Conservation (phyloP, 2,797 vertebrate species). For the Numenius phaeopus region DNA sequence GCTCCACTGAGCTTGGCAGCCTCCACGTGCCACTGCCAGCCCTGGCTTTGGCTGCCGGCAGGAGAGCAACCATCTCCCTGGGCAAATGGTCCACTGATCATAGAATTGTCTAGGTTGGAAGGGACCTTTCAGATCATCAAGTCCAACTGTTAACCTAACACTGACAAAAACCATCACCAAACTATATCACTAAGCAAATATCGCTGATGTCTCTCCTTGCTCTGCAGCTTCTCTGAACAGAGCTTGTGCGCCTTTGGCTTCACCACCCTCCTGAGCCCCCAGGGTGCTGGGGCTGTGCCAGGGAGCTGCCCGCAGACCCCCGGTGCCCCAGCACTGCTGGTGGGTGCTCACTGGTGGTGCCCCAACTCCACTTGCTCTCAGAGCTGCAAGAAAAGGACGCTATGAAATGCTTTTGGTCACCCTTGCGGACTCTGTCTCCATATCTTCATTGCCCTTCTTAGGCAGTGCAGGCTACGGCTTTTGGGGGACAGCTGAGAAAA, state of each 20-base stretch:
- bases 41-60: not conserved
- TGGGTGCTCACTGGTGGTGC: not conserved
- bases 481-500: not conserved
- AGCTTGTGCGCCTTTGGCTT: not conserved
- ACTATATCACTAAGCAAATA: too few relatives aligned
- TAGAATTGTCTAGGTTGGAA: too few relatives aligned
- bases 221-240: not conserved
- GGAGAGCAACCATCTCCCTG: not conserved
- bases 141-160: too few relatives aligned
- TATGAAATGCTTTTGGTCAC: not conserved
- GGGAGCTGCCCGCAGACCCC: not conserved
- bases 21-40: fast-evolving
- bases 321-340: too few relatives aligned
- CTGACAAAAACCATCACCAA: too few relatives aligned
- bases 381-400: not conserved
- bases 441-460: not conserved
- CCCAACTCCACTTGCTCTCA: not conserved
- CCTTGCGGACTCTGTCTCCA: fast-evolving
- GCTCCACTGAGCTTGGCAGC: not conserved
- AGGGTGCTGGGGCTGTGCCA: fast-evolving
- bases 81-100: not conserved
- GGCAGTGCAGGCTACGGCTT: not conserved
- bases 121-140: too few relatives aligned
- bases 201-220: not conserved
- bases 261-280: not conserved